phyloP scores from a whole-genome alignment of 1,140 invertebrate species.

The Heliconius himera region DNA sequence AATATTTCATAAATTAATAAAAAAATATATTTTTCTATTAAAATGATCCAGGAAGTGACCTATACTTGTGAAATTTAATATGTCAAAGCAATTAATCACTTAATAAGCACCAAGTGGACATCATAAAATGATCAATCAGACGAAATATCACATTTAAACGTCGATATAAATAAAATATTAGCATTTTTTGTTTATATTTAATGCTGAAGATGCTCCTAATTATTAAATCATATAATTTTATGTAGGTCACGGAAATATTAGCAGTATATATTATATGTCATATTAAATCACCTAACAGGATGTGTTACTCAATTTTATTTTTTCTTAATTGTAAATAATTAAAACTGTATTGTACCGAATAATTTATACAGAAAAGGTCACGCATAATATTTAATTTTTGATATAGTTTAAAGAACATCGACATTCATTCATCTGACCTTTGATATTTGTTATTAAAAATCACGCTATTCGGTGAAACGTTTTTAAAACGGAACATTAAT shows the following conservation, averaged over 20 bases:
- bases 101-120: neutral
- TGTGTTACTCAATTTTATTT: conserved; percentile 21
- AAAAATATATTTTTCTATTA: neutral
- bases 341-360: conserved; percentile 27
- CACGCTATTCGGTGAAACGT: no score
- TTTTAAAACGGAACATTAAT: no score
- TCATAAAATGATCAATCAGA: conserved; percentile 6
- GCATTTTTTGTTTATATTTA: conserved; percentile 7
- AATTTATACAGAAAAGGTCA: neutral
- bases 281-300: conserved; percentile 26
- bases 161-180: conserved; percentile 28
- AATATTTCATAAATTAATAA: no score
- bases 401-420: neutral
- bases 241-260: neutral
- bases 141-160: conserved; percentile 24
- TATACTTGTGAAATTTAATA: conserved; percentile 7
- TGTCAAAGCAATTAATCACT: neutral
- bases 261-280: conserved; percentile 15
- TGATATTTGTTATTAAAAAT: no score
- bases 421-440: no score
- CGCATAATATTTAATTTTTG: neutral
- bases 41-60: conserved; percentile 23
- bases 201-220: conserved; percentile 25
- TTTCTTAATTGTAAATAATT: conserved; percentile 31
- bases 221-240: conserved; percentile 17